These are phyloP conservation scores for Parapsyche elsis DNA, from an alignment of 1,140 invertebrate species.

Conservation along the genomic window DNA sequence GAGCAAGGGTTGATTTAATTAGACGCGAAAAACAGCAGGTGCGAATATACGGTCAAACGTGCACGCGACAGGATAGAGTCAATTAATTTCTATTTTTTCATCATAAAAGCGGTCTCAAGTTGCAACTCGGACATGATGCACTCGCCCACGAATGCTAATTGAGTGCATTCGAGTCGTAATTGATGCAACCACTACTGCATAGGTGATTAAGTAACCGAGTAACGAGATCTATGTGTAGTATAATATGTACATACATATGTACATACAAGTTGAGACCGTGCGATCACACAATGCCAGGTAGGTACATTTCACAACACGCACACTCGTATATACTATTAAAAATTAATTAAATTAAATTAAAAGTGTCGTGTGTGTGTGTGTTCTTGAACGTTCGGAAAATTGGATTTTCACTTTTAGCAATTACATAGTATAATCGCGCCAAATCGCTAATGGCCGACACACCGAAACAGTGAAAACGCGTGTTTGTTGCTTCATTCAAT, in stretches of 20 bases:
- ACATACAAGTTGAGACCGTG: too few species aligned
- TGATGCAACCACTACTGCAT: background rate
- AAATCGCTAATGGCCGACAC: background rate
- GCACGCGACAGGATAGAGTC: too few species aligned
- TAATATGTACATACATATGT: too few species aligned
- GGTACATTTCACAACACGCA: too few species aligned
- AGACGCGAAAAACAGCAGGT: background rate
- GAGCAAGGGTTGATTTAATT: background rate
- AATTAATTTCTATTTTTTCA: background rate
- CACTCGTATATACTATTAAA: too few species aligned
- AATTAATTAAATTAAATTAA: too few species aligned
- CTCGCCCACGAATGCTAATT: slow-evolving; percentile 21
- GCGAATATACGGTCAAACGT: too few species aligned
- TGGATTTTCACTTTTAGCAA: background rate
- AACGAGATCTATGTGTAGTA: too few species aligned
- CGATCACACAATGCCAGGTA: too few species aligned
- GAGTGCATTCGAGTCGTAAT: slow-evolving; percentile 5
- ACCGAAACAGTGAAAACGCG: background rate
- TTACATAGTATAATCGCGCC: background rate
- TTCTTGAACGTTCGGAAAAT: background rate
- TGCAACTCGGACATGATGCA: background rate
- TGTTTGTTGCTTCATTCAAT: background rate
- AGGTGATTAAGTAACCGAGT: too few species aligned
- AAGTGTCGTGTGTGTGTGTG: background rate
- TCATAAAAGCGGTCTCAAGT: background rate